Base-by-base conservation (phyloP, 35 echinoderm and acorn worm species). In the Diadema setosum region DNA sequence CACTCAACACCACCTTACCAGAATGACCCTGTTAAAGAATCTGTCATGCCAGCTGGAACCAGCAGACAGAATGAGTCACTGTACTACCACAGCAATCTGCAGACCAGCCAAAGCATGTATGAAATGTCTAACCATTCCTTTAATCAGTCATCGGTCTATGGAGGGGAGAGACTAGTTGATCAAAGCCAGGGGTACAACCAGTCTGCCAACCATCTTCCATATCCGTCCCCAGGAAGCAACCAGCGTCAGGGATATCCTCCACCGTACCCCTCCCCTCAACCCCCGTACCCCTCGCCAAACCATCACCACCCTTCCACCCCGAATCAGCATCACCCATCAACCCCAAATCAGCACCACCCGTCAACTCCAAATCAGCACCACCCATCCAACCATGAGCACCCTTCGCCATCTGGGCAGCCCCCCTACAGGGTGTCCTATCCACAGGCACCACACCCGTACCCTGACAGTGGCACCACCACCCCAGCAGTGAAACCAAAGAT, bases 21-120 rank as follows among this genome's bases (percentile, higher is more conserved):
- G 3, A 8, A 41, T 15, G 37, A 25, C 44, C 73, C 39, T 6
- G 39, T 21, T 36, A 78, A 78, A 44, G 73, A 78, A 24, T 36
- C 73, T 12, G 40, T 78, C 37, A 20, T 78, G n/a, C 39, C 39
- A 24, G 7, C 73, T 25, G 73, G 73, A 42, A 39, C 39, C 73
- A 78, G 39, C 37, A 78, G 34, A 5, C 29, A 78, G n/a, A 78
- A 78, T 36, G 27, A 78, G 20, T 78, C 73, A 4, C 14, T 44
- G 73, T 78, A 78, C 37, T 78, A 78, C n/a, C 73, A 78, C 20
- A 41, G 73, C 20, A 36, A 26, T 44, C 37, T 41, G 11, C 73
- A 78, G 24, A n/a, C 73, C 16, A 78, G 35, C 40, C 73, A 78
- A 44, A 78, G 73, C 73, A 78, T 78, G 73, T 78, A 78, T 41